phyloP scores from a whole-genome alignment of 2,797 vertebrate species.

The Lutra lutra region DNA sequence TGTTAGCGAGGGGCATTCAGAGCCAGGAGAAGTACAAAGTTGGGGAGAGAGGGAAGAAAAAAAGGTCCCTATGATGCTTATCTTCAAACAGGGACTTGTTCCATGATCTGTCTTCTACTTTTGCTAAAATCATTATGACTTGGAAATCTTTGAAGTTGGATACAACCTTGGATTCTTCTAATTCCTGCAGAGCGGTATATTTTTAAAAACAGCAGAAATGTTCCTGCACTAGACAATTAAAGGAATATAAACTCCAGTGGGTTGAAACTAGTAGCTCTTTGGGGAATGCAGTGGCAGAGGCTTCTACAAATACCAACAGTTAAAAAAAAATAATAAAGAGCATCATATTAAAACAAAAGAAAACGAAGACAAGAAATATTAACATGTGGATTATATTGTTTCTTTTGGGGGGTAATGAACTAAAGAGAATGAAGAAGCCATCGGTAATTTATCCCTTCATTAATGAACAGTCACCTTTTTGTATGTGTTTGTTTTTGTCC shows the following conservation, averaged over 20 bases:
- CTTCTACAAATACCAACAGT: conserved; percentile 83
- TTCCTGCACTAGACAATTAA: conserved; percentile 86
- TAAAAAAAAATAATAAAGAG: conserved; percentile 79
- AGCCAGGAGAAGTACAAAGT: conserved; percentile 87
- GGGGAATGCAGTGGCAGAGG: conserved; percentile 84
- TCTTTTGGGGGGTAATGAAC: conserved; percentile 78
- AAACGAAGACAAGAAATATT: conserved; percentile 83
- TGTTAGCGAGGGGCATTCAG: conserved; percentile 86
- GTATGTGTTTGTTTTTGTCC: conserved; percentile 85
- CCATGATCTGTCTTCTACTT: conserved; percentile 86
- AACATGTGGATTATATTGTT: conserved; percentile 82
- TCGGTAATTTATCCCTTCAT: conserved; percentile 87
- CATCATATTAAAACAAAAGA: conserved; percentile 81
- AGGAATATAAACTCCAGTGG: conserved; percentile 87
- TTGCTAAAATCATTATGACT: conserved; percentile 87
- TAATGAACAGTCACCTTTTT: conserved; percentile 85
- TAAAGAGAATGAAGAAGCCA: conserved; percentile 85
- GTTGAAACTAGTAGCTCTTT: conserved; percentile 88
- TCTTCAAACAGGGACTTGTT: conserved; percentile 86
- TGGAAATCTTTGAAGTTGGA: conserved; percentile 88
- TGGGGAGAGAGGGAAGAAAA: conserved; percentile 84
- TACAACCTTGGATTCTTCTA: conserved; percentile 88
- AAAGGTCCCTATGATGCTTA: conserved; percentile 86
- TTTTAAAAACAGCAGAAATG: conserved; percentile 83
- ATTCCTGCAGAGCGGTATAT: conserved; percentile 86